These are phyloP conservation scores for Allolobophora icterica DNA, from an alignment of 2,888 invertebrate genomes.

Conservation along the genomic window DNA sequence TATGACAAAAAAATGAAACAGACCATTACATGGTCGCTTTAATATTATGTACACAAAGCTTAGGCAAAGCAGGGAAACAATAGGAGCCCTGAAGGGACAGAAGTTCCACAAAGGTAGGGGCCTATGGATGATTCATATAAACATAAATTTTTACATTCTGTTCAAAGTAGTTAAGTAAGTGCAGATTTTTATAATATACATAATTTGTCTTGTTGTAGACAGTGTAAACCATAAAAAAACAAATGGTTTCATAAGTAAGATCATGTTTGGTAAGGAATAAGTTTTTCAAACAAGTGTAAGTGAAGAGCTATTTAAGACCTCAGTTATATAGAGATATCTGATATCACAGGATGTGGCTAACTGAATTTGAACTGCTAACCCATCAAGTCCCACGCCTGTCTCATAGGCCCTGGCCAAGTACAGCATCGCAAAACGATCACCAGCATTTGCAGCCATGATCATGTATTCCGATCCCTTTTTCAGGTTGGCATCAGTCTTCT, in stretches of 20 bases:
- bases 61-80: too few relatives aligned
- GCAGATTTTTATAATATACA: neutral
- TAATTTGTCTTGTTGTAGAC: neutral
- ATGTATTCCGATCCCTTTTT: conserved; percentile 65
- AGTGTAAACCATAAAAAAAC: neutral
- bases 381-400: conserved; percentile 63
- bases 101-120: too few relatives aligned
- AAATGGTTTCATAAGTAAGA: too few relatives aligned
- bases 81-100: too few relatives aligned
- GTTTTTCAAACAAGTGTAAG: neutral
- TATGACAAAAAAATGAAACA: too few relatives aligned
- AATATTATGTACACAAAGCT: too few relatives aligned
- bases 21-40: too few relatives aligned
- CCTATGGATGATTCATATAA: neutral
- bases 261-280: neutral
- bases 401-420: conserved; percentile 69
- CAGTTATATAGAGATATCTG: neutral
- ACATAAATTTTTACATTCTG: neutral
- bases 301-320: too few relatives aligned
- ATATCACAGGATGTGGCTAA: neutral
- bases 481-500: conserved; percentile 58
- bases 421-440: conserved; percentile 68
- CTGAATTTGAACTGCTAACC: conserved; percentile 51
- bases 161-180: neutral
- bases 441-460: conserved; percentile 67